A percentile compares a stretch with the other conserved stretches of the same genome.
phyloP scores from a whole-genome alignment of 2,797 vertebrate species.

The Phalloptychus januarius region DNA sequence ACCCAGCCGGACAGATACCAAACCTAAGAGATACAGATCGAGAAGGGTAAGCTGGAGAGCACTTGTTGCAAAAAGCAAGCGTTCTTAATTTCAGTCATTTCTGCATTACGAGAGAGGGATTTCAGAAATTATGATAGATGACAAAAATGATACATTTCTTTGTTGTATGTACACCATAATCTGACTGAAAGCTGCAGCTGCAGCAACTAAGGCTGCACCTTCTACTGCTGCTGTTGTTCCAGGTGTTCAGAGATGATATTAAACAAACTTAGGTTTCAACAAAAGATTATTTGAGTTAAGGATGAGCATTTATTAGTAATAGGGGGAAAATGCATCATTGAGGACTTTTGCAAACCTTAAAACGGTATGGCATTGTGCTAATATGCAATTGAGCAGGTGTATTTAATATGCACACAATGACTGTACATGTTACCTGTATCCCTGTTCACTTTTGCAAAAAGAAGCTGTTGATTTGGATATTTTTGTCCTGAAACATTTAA shows the following conservation, averaged over 20 bases:
- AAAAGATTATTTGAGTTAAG: neutral
- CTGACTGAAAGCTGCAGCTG: neutral
- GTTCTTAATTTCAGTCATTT: conserved; percentile 44
- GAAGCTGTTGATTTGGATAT: neutral
- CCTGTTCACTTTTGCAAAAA: neutral
- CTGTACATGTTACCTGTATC: neutral
- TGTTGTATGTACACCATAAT: neutral
- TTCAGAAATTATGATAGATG: conserved; percentile 29
- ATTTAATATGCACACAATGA: neutral
- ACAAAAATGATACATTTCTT: neutral
- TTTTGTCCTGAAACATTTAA: conserved; percentile 12
- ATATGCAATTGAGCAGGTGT: neutral
- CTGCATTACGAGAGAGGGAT: conserved; percentile 55
- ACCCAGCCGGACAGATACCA: conserved; percentile 84
- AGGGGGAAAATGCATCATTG: neutral
- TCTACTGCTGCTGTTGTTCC: neutral
- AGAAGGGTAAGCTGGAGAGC: conserved; percentile 1
- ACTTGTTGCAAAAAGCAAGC: conserved; percentile 26
- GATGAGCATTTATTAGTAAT: neutral
- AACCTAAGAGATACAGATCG: conserved; percentile 73
- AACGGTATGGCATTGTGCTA: neutral
- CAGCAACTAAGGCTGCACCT: neutral
- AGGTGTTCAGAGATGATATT: neutral
- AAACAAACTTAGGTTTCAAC: neutral
- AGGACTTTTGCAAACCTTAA: conserved; percentile 23